Base-by-base conservation (phyloP, 2,797 vertebrate species). In the Chelon labrosus region DNA sequence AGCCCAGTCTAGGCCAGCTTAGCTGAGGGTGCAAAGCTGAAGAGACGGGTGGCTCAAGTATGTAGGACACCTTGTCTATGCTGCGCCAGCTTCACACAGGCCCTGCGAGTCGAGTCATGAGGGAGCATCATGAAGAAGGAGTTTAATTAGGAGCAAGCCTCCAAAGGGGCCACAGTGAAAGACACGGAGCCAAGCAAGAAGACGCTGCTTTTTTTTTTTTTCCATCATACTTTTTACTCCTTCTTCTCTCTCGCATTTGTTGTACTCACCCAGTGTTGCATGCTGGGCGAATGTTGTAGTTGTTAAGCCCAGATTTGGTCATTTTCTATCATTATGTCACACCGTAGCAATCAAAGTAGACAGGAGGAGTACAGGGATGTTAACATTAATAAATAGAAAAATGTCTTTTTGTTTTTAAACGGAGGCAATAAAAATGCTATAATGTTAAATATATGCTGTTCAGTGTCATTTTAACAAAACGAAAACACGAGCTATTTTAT, bases 121-220 rank as follows among this genome's bases (percentile, higher is more conserved):
- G 94, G 93, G 93, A 94, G 83, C 89, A 82, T 90, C 88, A 92
- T 91, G 91, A 93, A 91, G 90, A 94, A 93, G 93, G 87, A 92
- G 89, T 94, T 94, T 95, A 95, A 95, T 95, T 94, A 95, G 93
- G 92, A 94, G 93, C 92, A 91, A 91, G 87, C 91, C 93, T 94
- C 90, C 90, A 88, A 94, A 93, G 92, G 89, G 92, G 91, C 88
- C 88, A 79, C 64, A 42, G 85, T 90, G 86, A 85, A 86, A 91
- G 88, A 92, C 82, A 89, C 78, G 14, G 83, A 92, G 88, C 86
- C 86, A 86, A 87, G 85, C 87, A 65, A 88, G 89, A 86, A 73
- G 79, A 84, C 83, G 77, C 82, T 75, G 84, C 81, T 85, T 85
- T 85, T 84, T 84, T 64, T 19, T 50, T 59, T 74, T 77, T 50